phyloP scores from a whole-genome alignment of 2,113 vertebrate species.

The Halichoerus grypus region DNA sequence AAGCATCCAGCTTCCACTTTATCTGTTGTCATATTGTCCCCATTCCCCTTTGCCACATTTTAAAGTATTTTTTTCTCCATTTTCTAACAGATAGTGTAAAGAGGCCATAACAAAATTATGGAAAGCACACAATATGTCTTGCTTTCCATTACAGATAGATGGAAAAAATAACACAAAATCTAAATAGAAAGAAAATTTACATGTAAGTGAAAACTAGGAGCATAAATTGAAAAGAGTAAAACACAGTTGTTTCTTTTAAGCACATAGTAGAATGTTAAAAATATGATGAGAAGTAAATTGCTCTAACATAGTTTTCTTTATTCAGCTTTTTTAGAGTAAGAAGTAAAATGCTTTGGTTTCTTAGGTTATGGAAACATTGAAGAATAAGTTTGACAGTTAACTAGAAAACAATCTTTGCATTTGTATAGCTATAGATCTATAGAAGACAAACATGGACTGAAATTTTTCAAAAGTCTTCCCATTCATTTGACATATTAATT shows the following conservation, averaged over 20 bases:
- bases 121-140: neutral
- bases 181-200: neutral
- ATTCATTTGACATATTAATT: neutral
- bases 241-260: neutral
- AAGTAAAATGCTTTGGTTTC: neutral
- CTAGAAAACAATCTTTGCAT: neutral
- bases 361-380: neutral
- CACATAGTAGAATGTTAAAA: neutral
- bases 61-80: neutral
- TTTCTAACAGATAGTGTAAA: neutral
- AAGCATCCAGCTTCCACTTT: neutral
- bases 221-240: neutral
- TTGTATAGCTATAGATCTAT: neutral
- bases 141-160: neutral
- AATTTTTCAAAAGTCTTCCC: neutral
- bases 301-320: neutral
- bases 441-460: neutral
- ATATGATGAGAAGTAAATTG: neutral
- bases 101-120: neutral
- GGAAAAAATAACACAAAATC: neutral
- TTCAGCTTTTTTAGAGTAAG: neutral
- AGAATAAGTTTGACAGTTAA: neutral
- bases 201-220: neutral
- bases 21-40: neutral
- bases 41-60: neutral